Percentiles rank a stretch among this genome's conserved stretches.
phyloP scores from a whole-genome alignment of 2,113 vertebrate species.

The Desmodus rotundus region DNA sequence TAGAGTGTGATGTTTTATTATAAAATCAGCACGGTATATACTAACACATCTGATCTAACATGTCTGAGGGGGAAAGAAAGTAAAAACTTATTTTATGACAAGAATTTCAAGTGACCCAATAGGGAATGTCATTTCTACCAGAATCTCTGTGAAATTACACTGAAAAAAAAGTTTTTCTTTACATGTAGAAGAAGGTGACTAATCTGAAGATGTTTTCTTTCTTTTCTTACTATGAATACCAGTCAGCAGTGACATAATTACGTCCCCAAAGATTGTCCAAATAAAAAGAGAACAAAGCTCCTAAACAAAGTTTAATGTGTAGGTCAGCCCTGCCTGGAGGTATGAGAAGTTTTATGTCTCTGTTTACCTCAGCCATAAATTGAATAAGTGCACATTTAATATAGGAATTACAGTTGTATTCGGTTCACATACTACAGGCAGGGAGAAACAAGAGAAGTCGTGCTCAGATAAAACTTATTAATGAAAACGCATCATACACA shows the following conservation, averaged over 20 bases:
- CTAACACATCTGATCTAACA: constrained; percentile 3
- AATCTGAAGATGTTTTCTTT: constrained; percentile 18
- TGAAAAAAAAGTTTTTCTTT: constrained; percentile 8
- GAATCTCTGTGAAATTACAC: background rate
- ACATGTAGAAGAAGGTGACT: constrained; percentile 7
- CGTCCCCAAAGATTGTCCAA: constrained; percentile 52
- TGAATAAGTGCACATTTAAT: constrained; percentile 67
- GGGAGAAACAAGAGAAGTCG: constrained; percentile 38
- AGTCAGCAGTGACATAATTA: constrained; percentile 63
- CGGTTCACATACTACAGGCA: constrained; percentile 11
- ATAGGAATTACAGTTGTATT: constrained; percentile 65
- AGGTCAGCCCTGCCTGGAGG: constrained; percentile 60
- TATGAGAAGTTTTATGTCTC: constrained; percentile 70
- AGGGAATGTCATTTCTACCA: constrained; percentile 7
- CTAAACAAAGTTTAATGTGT: constrained; percentile 53
- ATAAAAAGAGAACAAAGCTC: constrained; percentile 67
- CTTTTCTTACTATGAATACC: background rate
- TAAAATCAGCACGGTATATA: background rate
- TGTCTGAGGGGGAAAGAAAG: background rate
- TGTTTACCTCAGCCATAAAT: constrained; percentile 62
- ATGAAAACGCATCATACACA: background rate
- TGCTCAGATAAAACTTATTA: constrained; percentile 38
- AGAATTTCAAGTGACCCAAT: constrained; percentile 17
- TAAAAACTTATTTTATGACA: background rate
- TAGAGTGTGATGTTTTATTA: constrained; percentile 28